These are phyloP conservation scores for Bembecia ichneumoniformis DNA, from an alignment of 2,888 invertebrate species.

Conservation along the genomic window DNA sequence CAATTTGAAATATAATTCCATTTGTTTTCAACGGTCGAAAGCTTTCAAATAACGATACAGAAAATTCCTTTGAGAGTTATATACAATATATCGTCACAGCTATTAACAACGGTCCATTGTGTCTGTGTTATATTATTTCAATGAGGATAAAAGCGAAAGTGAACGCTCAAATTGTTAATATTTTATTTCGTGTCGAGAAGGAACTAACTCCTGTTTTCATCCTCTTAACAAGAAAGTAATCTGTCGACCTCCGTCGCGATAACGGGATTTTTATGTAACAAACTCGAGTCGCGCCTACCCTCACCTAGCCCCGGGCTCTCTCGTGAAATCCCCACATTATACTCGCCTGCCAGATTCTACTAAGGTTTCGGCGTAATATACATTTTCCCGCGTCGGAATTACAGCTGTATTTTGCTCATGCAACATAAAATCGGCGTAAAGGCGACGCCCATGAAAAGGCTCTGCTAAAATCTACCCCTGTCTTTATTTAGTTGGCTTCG, in stretches of 20 bases:
- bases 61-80: too few relatives aligned
- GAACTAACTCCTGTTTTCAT: constrained; percentile 66
- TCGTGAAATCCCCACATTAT: constrained; percentile 56
- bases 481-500: constrained; percentile 59
- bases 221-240: constrained; percentile 72
- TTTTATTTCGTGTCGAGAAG: constrained; percentile 58
- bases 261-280: constrained; percentile 71
- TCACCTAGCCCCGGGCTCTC: constrained; percentile 64
- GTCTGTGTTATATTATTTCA: too few relatives aligned
- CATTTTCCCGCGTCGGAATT: constrained; percentile 65
- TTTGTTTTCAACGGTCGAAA: constrained; percentile 23
- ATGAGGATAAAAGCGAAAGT: constrained; percentile 14
- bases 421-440: constrained; percentile 67
- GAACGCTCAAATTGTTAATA: constrained; percentile 25
- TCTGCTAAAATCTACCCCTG: constrained; percentile 40
- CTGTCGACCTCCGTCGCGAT: constrained; percentile 67
- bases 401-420: constrained; percentile 62
- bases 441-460: constrained; percentile 52
- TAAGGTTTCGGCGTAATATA: constrained; percentile 65
- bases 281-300: constrained; percentile 67
- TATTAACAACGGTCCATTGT: too few relatives aligned
- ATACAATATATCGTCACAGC: too few relatives aligned
- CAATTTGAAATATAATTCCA: constrained; percentile 41
- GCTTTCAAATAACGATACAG: background rate
- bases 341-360: constrained; percentile 49